These are phyloP conservation scores for Sialia sialis DNA, from an alignment of 2,113 vertebrate species.

Conservation along the genomic window DNA sequence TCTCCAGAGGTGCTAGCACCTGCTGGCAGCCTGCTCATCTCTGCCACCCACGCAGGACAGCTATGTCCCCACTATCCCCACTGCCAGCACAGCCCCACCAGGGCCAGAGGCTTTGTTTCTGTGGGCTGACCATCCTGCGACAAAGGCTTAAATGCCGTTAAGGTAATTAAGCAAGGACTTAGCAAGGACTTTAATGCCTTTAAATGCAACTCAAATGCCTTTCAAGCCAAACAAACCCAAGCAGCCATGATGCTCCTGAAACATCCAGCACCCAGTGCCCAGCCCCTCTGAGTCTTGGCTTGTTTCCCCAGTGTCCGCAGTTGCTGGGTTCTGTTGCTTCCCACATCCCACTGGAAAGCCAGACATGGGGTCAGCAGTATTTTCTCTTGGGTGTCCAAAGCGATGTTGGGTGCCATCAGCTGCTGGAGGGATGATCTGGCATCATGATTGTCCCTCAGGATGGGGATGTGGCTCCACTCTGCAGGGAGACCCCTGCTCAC, in stretches of 20 bases:
- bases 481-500: not conserved
- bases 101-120: not conserved
- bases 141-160: not conserved
- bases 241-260: not conserved
- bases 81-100: not conserved
- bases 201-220: not conserved
- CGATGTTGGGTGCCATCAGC: not conserved
- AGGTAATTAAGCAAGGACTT: constrained; percentile 26
- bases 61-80: fast-evolving
- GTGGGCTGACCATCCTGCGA: not conserved
- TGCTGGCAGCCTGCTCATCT: not conserved
- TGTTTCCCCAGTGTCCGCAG: not conserved
- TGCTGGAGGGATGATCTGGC: not conserved
- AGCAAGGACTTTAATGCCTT: not conserved
- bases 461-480: fast-evolving
- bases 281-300: not conserved
- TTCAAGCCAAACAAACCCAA: not conserved
- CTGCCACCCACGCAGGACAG: not conserved
- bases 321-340: not conserved
- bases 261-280: not conserved
- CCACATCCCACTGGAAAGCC: not conserved
- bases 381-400: not conserved
- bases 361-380: fast-evolving
- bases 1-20: not conserved
- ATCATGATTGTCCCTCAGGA: not conserved